Evolutionary conservation across 2,888 invertebrate species (phyloP), one percentile per base, ranked within the genome.

Genomic region (Aricia artaxerxes): DNA sequence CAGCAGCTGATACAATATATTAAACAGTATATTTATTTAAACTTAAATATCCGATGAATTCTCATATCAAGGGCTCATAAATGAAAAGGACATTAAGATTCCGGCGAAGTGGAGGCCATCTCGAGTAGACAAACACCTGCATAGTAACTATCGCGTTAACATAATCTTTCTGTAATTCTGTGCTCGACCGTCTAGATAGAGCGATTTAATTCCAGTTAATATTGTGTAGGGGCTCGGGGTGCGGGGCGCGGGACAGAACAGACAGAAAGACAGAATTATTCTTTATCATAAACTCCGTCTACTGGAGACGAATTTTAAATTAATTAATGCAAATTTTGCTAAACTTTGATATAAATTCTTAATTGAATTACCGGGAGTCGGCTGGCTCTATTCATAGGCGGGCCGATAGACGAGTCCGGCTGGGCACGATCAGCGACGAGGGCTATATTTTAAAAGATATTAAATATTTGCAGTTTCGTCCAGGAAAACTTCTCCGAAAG

Each of bases 91-190:
- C 69, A 69, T 69, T 69, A 38, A 5, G 13, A 69, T 69, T 69
- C 69, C 1, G 4, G 35, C 38, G 13, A 16, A 35, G 69, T 69
- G 11, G 69, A 35, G 35, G 13, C 35, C 5, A 69, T 69, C 31
- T 69, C 35, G 35, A 13, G 9, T 7, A 13, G 7, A 38, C 5
- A 69, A 13, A 69, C 69, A 69, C 69, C 35, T 69, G 69, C 35
- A 69, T 69, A 35, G 69, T 69, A 69, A 69, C 35, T 69, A 35
- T 69, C 35, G 69, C 35, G 31, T 35, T 35, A 69, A 69, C 69
- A 69, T 69, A 35, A 69, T 35, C 35, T 35, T 38, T 35, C 64
- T 69, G 69, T 69, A 69, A 35, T 69, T 35, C 4, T 13, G 69
- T 5, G 3, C 35, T 35, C 69, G 35, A 69, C 4, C 35, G 35